Percentiles rank a stretch among this genome's conserved stretches.
Conservation (phyloP, 2,888 invertebrate species). For the Clanis bilineata region DNA sequence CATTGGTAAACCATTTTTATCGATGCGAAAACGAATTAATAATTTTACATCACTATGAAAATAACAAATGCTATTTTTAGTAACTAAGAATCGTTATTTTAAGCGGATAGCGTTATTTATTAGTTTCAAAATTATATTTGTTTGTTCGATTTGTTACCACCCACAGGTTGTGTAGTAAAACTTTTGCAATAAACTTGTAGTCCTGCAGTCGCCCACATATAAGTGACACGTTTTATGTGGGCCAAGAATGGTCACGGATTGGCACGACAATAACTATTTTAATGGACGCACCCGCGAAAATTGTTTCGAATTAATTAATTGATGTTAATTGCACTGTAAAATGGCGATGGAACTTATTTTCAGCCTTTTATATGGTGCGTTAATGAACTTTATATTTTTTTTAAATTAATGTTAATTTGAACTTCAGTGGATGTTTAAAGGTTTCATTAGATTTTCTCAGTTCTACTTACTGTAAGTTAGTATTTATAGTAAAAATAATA, state of each 20-base stretch:
- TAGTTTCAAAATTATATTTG: neutral
- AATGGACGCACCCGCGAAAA: conserved; percentile 30
- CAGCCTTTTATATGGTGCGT: neutral
- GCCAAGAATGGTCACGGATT: conserved; percentile 28
- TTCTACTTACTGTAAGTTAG: too few relatives aligned
- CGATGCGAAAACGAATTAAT: too few relatives aligned
- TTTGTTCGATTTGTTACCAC: neutral
- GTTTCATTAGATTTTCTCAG: too few relatives aligned
- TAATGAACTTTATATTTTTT: neutral
- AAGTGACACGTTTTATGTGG: conserved; percentile 31
- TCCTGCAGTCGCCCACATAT: conserved; percentile 25
- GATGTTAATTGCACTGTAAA: conserved; percentile 4
- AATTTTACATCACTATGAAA: too few relatives aligned
- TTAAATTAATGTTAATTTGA: neutral
- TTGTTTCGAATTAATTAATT: conserved; percentile 29
- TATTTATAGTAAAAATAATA: too few relatives aligned
- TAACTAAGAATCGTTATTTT: neutral
- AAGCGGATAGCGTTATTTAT: conserved; percentile 5
- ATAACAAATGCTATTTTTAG: conserved; percentile 5
- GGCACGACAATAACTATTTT: conserved; percentile 24
- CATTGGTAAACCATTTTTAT: too few relatives aligned
- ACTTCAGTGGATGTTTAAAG: too few relatives aligned
- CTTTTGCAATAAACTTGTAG: conserved; percentile 36
- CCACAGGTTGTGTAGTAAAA: conserved; percentile 24
- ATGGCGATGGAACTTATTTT: neutral